Percentiles rank a stretch among this genome's conserved stretches.
Evolutionary conservation across 1,140 invertebrate genomes (phyloP).

Genomic region (Samia ricini): DNA sequence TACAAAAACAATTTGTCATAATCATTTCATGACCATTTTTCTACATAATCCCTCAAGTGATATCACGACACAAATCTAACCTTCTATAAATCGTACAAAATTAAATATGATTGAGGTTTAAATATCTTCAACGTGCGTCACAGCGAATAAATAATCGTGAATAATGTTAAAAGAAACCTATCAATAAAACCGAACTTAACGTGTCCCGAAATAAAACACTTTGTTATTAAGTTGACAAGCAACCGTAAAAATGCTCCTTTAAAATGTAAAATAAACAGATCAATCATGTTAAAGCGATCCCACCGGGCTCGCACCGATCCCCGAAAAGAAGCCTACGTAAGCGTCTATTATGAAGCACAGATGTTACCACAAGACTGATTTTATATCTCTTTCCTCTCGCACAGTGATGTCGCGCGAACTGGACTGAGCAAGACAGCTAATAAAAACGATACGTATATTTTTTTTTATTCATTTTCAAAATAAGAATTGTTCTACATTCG

Average conservation of each 20-base stretch:
- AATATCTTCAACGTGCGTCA: slow-evolving; percentile 17
- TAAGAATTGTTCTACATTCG: slow-evolving; percentile 75
- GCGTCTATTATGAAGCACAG: slow-evolving; percentile 75
- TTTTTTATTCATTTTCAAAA: slow-evolving; percentile 74
- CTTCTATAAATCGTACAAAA: background rate
- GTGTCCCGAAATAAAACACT: slow-evolving; percentile 75
- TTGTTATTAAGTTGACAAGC: slow-evolving; percentile 78
- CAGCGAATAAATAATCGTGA: slow-evolving; percentile 33
- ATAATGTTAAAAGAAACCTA: slow-evolving; percentile 72
- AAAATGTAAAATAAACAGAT: slow-evolving; percentile 78
- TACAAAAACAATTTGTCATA: background rate
- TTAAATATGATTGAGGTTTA: slow-evolving; percentile 11
- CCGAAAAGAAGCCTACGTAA: slow-evolving; percentile 76
- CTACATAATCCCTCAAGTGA: background rate
- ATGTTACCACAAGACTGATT: slow-evolving; percentile 71
- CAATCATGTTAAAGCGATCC: slow-evolving; percentile 77
- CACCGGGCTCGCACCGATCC: slow-evolving; percentile 68
- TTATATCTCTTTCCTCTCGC: slow-evolving; percentile 44
- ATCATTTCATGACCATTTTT: background rate
- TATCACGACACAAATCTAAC: background rate
- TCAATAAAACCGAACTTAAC: slow-evolving; percentile 76
- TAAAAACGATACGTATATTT: slow-evolving; percentile 70
- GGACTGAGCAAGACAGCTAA: slow-evolving; percentile 46
- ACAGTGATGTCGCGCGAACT: slow-evolving; percentile 21
- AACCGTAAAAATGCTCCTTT: slow-evolving; percentile 77